Evolutionary conservation across 2,888 invertebrate genomes (phyloP).

Genomic region (Leptopilina syphax): DNA sequence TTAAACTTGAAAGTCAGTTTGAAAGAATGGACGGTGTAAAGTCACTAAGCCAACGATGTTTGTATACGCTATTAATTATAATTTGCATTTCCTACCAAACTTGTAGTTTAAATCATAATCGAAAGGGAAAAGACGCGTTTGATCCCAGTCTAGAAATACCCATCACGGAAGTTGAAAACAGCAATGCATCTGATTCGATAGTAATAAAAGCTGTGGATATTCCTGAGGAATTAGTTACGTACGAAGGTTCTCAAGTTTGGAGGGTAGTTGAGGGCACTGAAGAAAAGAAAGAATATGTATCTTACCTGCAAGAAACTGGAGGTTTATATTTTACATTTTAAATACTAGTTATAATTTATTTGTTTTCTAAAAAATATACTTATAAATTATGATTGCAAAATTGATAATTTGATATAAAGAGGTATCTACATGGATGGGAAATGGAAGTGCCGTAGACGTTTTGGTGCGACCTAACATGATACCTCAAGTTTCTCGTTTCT

Average conservation of each 20-base stretch:
- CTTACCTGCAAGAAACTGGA: conserved; percentile 79
- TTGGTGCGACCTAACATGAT: conserved; percentile 84
- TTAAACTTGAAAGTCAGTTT: conserved; percentile 64
- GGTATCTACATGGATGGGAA: conserved; percentile 83
- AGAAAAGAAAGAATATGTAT: conserved; percentile 78
- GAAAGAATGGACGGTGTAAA: conserved; percentile 52
- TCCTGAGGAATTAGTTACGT: conserved; percentile 78
- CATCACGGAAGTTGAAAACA: conserved; percentile 51
- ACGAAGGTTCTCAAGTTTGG: conserved; percentile 88
- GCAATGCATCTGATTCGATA: conserved; percentile 54
- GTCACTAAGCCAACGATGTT: conserved; percentile 44
- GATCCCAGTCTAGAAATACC: conserved; percentile 52
- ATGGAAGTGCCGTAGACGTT: conserved; percentile 82
- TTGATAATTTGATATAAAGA: conserved; percentile 74
- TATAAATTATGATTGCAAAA: background rate
- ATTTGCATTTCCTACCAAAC: conserved; percentile 43
- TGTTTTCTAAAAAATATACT: too few relatives aligned
- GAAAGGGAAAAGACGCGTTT: conserved; percentile 12
- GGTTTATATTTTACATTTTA: conserved; percentile 72
- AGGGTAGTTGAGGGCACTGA: conserved; percentile 80
- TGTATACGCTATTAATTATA: conserved; percentile 46
- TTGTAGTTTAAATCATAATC: conserved; percentile 45
- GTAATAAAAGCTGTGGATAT: conserved; percentile 65
- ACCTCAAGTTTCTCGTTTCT: conserved; percentile 81
- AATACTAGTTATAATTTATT: background rate